phyloP scores from a whole-genome alignment of 2,113 vertebrate genomes.

The Oxyruncus cristatus region DNA sequence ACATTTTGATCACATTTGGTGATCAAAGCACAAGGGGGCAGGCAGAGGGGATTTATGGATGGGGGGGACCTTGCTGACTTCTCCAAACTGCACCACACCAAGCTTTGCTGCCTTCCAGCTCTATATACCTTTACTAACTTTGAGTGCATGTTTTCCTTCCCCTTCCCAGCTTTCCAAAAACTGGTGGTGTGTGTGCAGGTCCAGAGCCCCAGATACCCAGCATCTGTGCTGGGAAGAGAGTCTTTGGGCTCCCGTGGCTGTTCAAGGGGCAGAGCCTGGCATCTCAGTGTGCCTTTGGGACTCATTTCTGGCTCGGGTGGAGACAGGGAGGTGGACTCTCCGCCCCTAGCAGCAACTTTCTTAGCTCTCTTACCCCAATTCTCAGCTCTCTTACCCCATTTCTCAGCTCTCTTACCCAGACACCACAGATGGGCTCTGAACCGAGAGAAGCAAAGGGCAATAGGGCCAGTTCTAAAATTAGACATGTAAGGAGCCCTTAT shows the following conservation, averaged over 20 bases:
- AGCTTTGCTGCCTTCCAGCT: not conserved
- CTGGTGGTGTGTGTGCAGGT: fast-evolving
- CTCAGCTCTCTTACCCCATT: not conserved
- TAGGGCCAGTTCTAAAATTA: slow-evolving; percentile 47
- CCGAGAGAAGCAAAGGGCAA: not conserved
- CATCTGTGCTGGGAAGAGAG: not conserved
- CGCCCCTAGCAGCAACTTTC: not conserved
- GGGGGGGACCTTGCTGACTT: not conserved
- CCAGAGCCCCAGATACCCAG: not conserved
- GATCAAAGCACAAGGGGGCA: not conserved
- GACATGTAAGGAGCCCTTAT: slow-evolving; percentile 29
- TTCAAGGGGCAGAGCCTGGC: not conserved
- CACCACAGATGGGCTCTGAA: fast-evolving
- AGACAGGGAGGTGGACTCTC: not conserved
- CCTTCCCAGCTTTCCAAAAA: not conserved
- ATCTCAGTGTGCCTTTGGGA: not conserved
- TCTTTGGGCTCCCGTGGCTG: not conserved
- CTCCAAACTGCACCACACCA: not conserved
- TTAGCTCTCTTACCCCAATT: not conserved
- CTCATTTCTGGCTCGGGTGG: not conserved
- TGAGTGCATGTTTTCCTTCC: not conserved
- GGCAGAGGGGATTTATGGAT: not conserved
- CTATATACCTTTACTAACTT: not conserved
- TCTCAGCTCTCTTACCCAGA: not conserved
- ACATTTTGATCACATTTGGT: not conserved